Evolutionary conservation across 2,797 vertebrate species (phyloP), one percentile per base, ranked within the genome.

Genomic region (Mormyrops attenuatus): DNA sequence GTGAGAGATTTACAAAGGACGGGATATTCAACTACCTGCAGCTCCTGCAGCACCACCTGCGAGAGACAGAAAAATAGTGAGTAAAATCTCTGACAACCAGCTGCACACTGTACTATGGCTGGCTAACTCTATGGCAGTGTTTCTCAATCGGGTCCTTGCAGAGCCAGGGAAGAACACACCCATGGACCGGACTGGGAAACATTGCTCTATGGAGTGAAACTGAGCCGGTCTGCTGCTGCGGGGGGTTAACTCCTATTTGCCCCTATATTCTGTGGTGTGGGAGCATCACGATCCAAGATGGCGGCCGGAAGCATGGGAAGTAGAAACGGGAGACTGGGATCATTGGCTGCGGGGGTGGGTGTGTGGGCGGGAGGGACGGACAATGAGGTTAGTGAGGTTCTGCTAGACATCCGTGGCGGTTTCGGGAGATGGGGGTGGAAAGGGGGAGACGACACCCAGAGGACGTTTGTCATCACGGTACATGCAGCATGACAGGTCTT

Each of bases 401-500:
- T 38, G 34, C 69, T 17, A 77, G 38, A 77, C 69, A 41, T 8
- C 69, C 22, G 2, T 69, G 26, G 26, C 63, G 34, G 63, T 69
- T 34, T 69, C 3, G 3, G 57, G 20, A 57, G 49, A 87, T 94
- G 93, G 95, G 93, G 93, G n/a, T 11, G 77, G 87, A 87, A 77
- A 41, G 88, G 82, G 90, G 89, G 88, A 88, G 73, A 38, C 69
- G 44, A 88, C 47, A 63, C 22, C 22, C 11, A 44, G 49, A 88
- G 60, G 60, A 88, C n/a, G 85, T 85, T 52, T 30, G 80, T 49
- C 89, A 53, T 15, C 30, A 69, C 66, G 11, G 66, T 26, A 91
- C 92, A 95, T 94, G 94, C 94, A 95, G 92, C 84, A 88, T 91
- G 93, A 89, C 86, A 90, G 90, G 92, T 92, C 95, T 97, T 96